Evolutionary conservation across 2,797 vertebrate species (phyloP).

Genomic region (Myotis vivesi): DNA sequence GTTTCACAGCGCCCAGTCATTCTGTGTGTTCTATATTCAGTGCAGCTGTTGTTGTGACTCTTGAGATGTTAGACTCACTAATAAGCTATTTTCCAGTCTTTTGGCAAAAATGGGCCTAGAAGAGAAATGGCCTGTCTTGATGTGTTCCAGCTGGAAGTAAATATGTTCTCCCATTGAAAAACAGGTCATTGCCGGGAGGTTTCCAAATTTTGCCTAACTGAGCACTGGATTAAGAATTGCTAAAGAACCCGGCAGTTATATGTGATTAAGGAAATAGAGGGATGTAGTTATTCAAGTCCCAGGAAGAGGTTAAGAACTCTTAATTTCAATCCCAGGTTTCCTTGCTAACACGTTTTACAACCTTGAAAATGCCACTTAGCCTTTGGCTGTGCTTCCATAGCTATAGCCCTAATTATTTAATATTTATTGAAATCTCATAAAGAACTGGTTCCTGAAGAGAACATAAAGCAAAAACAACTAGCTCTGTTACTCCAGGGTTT

Average conservation of each 20-base stretch:
- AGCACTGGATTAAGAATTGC: constrained; percentile 59
- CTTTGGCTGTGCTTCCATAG: constrained; percentile 52
- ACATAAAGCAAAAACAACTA: constrained; percentile 60
- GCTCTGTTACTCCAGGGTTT: neutral
- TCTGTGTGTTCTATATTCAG: constrained; percentile 59
- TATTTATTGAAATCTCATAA: constrained; percentile 69
- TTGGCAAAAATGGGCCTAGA: constrained; percentile 71
- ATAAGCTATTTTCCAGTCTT: constrained; percentile 80
- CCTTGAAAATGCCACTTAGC: constrained; percentile 70
- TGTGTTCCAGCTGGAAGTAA: constrained; percentile 77
- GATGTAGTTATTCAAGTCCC: constrained; percentile 23
- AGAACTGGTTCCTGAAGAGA: constrained; percentile 48
- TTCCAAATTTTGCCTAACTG: constrained; percentile 67
- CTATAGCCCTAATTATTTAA: constrained; percentile 68
- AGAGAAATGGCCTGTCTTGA: constrained; percentile 73
- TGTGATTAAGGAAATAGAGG: constrained; percentile 69
- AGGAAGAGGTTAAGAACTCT: constrained; percentile 56
- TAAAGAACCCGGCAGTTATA: constrained; percentile 64
- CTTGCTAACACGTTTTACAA: constrained; percentile 67
- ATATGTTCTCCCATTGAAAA: constrained; percentile 69
- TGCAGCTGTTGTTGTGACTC: constrained; percentile 71
- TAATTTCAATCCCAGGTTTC: constrained; percentile 69
- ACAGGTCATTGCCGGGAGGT: constrained; percentile 64
- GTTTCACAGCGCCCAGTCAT: constrained; percentile 68
- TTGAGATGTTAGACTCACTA: constrained; percentile 67